Evolutionary conservation across 2,797 vertebrate genomes (phyloP), one percentile per base, ranked within the genome.

Genomic region (Pseudochirops corinnae): DNA sequence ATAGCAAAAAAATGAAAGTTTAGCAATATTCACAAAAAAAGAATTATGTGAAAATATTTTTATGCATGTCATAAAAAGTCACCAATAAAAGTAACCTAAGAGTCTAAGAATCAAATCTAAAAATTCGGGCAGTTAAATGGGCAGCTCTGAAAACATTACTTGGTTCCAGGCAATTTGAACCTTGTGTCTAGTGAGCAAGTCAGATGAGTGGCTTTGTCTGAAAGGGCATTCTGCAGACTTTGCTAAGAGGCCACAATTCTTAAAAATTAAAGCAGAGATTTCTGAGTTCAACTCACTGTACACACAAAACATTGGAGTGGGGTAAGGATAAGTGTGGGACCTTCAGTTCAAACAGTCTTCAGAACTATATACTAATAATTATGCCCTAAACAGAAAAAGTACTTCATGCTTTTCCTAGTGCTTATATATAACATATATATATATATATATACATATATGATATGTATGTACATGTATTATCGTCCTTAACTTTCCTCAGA

Each of bases 171-270:
- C 97, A 97, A 98, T 98, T 97, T 87, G 96, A 55, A 93, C 55
- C 93, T 92, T 26, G 94, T 74, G 95, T 95, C 94, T n/a, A 90
- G 50, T 94, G 97, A 98, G 97, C 96, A 96, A 97, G 57, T 93
- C 95, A 96, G 97, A 96, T 95, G 95, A 95, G 97, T 95, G 96
- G 93, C 97, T 97, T 96, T 60, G 96, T 97, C 97, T 97, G 96
- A 97, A 97, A 97, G 91, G 93, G 97, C 95, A 94, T 97, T 97
- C 95, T 97, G 97, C 97, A 96, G 97, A 97, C 96, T 97, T 97
- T 94, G 96, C 97, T 97, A 97, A 97, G 93, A 97, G 62, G 94
- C 93, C 67, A 95, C 6, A 57, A 96, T 31, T 97, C 95, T 93
- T 97, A n/a, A 95, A 60, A 97, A 95, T 82, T 91, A 94, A 94